Evolutionary conservation across 2,113 vertebrate species (phyloP).

Genomic region (Aphelocoma coerulescens): DNA sequence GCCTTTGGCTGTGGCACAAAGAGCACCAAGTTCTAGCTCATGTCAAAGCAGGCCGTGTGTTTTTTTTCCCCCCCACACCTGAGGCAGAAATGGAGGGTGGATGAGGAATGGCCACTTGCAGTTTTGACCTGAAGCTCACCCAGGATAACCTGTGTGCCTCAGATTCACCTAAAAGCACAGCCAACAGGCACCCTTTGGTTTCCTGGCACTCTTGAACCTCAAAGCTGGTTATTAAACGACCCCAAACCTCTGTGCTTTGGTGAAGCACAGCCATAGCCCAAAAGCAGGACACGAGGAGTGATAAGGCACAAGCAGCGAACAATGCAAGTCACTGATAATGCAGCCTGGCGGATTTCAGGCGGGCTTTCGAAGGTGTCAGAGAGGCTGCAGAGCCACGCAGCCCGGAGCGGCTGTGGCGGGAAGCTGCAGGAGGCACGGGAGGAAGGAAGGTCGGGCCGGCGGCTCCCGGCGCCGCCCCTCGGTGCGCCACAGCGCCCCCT

Average conservation of each 20-base stretch:
- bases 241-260: not conserved
- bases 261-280: too few species aligned
- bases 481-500: not conserved
- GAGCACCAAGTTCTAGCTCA: not conserved
- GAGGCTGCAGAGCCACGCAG: too few species aligned
- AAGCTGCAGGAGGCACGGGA: rapidly evolving
- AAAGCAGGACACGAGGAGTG: rapidly evolving
- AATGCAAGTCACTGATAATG: rapidly evolving
- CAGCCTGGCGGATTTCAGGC: too few species aligned
- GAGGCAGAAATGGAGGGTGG: not conserved
- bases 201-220: not conserved
- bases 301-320: rapidly evolving
- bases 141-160: rapidly evolving
- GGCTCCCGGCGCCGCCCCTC: not conserved
- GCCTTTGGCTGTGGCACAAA: not conserved
- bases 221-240: not conserved
- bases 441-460: rapidly evolving
- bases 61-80: not conserved
- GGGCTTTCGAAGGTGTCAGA: not conserved
- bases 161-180: not conserved
- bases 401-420: rapidly evolving
- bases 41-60: not conserved
- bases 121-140: not conserved
- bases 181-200: rapidly evolving
- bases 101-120: rapidly evolving